Evolutionary conservation across 2,888 invertebrate genomes (phyloP).

Genomic region (Rosalia funebris): DNA sequence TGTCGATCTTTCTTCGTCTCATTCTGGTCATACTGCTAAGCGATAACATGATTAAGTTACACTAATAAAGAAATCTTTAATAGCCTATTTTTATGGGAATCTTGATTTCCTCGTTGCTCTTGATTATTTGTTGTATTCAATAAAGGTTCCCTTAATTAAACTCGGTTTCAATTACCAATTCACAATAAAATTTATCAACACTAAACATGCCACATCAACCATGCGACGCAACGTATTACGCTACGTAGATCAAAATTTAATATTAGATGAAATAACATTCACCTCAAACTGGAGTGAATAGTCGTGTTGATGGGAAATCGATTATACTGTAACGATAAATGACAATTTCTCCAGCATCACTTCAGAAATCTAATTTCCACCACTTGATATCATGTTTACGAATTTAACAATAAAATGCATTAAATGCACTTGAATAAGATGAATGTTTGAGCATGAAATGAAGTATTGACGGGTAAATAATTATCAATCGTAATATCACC

Average conservation of each 20-base stretch:
- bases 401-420: no score
- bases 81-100: constrained; percentile 3
- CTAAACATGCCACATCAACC: not conserved
- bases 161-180: not conserved
- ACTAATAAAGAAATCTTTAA: not conserved
- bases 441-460: no score
- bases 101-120: not conserved
- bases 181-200: not conserved
- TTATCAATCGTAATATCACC: no score
- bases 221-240: not conserved
- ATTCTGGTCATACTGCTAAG: not conserved
- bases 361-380: no score
- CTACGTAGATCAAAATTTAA: not conserved
- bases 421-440: no score
- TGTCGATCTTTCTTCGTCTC: not conserved
- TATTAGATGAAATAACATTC: not conserved
- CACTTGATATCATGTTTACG: no score
- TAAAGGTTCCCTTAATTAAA: not conserved
- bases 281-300: not conserved
- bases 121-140: not conserved
- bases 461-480: no score
- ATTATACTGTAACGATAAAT: no score
- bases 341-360: no score
- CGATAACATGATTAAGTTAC: not conserved
- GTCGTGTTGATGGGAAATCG: no score